Evolutionary conservation across 2,888 invertebrate genomes (phyloP).

Genomic region (Aelia acuminata): DNA sequence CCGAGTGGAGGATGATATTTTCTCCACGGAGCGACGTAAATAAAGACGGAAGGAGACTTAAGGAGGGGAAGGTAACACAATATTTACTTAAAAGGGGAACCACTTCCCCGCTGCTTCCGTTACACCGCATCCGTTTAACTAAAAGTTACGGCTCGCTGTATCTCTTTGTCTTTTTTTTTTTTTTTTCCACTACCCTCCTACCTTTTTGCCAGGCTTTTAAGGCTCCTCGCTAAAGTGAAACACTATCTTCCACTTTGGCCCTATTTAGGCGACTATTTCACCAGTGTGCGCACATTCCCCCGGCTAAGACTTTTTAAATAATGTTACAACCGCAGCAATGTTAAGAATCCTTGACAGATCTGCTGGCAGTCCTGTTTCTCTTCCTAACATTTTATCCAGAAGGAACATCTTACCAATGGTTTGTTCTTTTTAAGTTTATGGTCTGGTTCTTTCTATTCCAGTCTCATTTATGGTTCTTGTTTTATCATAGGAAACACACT

Average conservation of each 20-base stretch:
- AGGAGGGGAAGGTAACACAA: slow-evolving; percentile 52
- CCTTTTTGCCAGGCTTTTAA: slow-evolving; percentile 55
- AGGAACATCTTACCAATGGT: neutral
- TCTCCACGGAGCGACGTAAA: slow-evolving; percentile 39
- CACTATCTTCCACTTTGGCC: slow-evolving; percentile 58
- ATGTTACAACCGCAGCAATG: slow-evolving; percentile 42
- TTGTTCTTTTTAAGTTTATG: neutral
- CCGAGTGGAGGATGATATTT: slow-evolving; percentile 44
- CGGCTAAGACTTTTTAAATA: slow-evolving; percentile 40
- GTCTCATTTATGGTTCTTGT: too few species aligned
- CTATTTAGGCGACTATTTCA: slow-evolving; percentile 50
- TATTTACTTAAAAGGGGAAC: slow-evolving; percentile 57
- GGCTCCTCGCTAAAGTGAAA: slow-evolving; percentile 47
- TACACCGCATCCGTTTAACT: slow-evolving; percentile 52
- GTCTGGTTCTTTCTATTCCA: too few species aligned
- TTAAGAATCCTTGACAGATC: slow-evolving; percentile 14
- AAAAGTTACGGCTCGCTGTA: slow-evolving; percentile 53
- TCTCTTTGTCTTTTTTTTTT: slow-evolving; percentile 51
- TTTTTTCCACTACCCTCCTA: slow-evolving; percentile 1
- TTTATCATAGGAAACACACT: too few species aligned
- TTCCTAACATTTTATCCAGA: neutral
- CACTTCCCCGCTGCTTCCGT: slow-evolving; percentile 50
- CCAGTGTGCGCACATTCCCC: slow-evolving; percentile 28
- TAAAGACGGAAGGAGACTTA: slow-evolving; percentile 45
- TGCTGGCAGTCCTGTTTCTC: neutral